Conservation (phyloP, 1,140 invertebrate species). For the Zaprionus tsacasi region DNA sequence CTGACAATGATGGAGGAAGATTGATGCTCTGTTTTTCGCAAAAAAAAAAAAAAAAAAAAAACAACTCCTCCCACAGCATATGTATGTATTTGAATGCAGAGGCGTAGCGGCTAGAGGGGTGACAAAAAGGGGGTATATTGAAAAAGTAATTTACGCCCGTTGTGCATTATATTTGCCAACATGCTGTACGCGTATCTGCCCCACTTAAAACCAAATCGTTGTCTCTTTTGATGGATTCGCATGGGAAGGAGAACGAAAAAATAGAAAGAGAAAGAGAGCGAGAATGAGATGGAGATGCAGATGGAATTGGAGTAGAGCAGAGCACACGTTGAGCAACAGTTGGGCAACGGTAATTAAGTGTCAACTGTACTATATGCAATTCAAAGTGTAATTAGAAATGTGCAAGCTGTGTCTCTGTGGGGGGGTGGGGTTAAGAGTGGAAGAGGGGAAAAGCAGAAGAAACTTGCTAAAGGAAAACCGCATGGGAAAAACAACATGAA, state of each 20-base stretch:
- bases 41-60: constrained; percentile 63
- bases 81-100: constrained; percentile 21
- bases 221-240: constrained; percentile 2
- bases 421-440: neutral
- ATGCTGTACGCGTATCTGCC: constrained; percentile 14
- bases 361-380: constrained; percentile 17
- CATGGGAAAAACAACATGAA: neutral
- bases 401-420: constrained; percentile 7
- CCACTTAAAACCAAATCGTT: constrained; percentile 12
- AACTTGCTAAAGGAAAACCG: constrained; percentile 9
- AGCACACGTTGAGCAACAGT: constrained; percentile 24
- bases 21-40: constrained; percentile 61
- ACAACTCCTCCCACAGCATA: neutral
- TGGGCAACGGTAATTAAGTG: constrained; percentile 30
- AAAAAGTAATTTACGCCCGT: constrained; percentile 26
- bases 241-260: too few species aligned
- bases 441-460: neutral
- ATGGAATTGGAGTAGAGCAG: too few species aligned
- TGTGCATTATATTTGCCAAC: constrained; percentile 29
- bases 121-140: neutral
- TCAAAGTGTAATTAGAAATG: constrained; percentile 45
- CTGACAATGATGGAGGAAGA: constrained; percentile 80
- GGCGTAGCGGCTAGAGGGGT: neutral
- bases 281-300: neutral
- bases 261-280: neutral